Evolutionary conservation across 1,140 invertebrate species (phyloP).

Genomic region (Apis dorsata): DNA sequence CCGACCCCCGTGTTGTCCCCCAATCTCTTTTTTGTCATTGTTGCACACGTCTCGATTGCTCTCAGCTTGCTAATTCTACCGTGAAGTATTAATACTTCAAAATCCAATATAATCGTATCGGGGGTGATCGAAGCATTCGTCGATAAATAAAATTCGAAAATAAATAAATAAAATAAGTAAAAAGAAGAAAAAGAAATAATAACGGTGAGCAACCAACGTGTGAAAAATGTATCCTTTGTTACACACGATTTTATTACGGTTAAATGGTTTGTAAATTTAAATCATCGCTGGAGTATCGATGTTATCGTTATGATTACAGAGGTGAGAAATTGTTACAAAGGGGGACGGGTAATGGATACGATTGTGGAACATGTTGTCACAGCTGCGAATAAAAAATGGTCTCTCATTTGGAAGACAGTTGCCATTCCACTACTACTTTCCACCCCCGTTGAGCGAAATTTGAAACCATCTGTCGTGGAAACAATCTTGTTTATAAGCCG

Average conservation of each 20-base stretch:
- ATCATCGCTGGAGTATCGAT: not conserved
- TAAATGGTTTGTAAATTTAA: not conserved
- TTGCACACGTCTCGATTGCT: conserved; percentile 8
- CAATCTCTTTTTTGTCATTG: conserved; percentile 18
- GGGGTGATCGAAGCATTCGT: not conserved
- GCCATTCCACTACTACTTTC: not conserved
- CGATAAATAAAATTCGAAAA: not conserved
- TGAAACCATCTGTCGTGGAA: not conserved
- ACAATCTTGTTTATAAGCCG: not conserved
- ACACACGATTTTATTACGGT: not conserved
- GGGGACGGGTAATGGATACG: not conserved
- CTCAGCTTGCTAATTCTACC: conserved; percentile 3
- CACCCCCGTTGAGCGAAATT: not conserved
- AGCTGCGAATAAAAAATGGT: conserved; percentile 24
- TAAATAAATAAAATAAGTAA: not conserved
- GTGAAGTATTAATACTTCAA: conserved; percentile 17
- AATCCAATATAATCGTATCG: not conserved
- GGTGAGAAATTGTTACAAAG: conserved; percentile 3
- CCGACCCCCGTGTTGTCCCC: not conserved
- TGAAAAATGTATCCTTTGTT: not conserved
- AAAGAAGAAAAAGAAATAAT: too few species aligned
- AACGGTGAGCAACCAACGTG: not conserved
- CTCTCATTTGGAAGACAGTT: conserved; percentile 27
- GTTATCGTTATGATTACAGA: conserved; percentile 7
- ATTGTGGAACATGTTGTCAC: conserved; percentile 8